Evolutionary conservation across 2,113 vertebrate genomes (phyloP).

Genomic region (Brachypodius melanocephalos): DNA sequence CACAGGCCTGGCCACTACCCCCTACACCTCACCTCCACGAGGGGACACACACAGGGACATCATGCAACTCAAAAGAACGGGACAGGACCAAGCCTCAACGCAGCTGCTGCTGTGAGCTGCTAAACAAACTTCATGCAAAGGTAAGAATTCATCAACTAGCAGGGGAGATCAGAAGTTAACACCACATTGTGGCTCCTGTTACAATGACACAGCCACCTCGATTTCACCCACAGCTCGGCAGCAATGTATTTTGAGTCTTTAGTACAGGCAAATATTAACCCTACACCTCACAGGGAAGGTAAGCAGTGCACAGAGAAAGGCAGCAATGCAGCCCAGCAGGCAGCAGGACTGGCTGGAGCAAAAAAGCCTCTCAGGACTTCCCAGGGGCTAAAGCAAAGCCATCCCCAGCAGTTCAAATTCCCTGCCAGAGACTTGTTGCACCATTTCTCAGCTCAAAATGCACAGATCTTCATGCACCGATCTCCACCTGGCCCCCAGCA

Average conservation of each 20-base stretch:
- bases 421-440: neutral
- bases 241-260: neutral
- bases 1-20: fast-evolving
- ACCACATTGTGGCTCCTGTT: neutral
- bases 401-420: neutral
- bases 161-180: neutral
- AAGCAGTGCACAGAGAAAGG: neutral
- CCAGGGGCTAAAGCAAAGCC: neutral
- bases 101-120: neutral
- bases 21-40: neutral
- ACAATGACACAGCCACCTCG: fast-evolving
- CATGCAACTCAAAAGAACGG: neutral
- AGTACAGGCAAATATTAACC: neutral
- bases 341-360: neutral
- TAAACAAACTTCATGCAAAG: neutral
- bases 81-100: neutral
- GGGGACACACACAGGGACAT: neutral
- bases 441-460: neutral
- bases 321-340: neutral
- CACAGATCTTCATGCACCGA: fast-evolving
- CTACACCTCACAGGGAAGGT: neutral
- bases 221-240: neutral
- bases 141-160: neutral
- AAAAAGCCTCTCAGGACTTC: neutral
- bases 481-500: neutral